Conservation (phyloP, 2,113 vertebrate species). For the Myxocyprinus asiaticus region DNA sequence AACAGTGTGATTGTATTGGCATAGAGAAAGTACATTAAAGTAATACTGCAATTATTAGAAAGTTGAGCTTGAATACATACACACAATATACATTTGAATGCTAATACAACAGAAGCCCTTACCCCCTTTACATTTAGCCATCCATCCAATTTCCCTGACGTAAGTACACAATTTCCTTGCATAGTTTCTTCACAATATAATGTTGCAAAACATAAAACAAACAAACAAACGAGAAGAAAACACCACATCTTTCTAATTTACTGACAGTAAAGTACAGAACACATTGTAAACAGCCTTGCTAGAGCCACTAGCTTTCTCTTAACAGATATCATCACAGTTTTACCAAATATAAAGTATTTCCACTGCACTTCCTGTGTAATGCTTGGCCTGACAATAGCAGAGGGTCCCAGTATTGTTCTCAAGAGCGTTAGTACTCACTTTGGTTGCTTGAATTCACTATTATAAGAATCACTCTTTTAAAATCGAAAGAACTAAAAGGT, state of each 20-base stretch:
- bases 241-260: constrained; percentile 42
- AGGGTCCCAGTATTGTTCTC: constrained; percentile 16
- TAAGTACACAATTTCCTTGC: constrained; percentile 25
- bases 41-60: constrained; percentile 57
- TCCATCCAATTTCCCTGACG: constrained; percentile 44
- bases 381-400: constrained; percentile 32
- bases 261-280: not conserved
- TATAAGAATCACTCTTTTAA: constrained; percentile 7
- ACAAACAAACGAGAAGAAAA: not conserved
- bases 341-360: constrained; percentile 31
- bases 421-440: not conserved
- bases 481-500: not conserved
- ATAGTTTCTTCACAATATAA: constrained; percentile 43
- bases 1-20: constrained; percentile 27
- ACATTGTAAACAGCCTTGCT: constrained; percentile 52
- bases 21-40: constrained; percentile 29
- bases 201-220: constrained; percentile 15
- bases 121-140: constrained; percentile 31
- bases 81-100: constrained; percentile 38
- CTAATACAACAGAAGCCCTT: constrained; percentile 34
- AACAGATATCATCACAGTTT: constrained; percentile 46
- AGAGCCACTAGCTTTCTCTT: constrained; percentile 29
- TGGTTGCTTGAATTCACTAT: not conserved
- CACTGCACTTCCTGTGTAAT: constrained; percentile 23
- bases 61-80: constrained; percentile 42